Evolutionary conservation across 2,113 vertebrate species (phyloP).

Genomic region (Tyto alba): DNA sequence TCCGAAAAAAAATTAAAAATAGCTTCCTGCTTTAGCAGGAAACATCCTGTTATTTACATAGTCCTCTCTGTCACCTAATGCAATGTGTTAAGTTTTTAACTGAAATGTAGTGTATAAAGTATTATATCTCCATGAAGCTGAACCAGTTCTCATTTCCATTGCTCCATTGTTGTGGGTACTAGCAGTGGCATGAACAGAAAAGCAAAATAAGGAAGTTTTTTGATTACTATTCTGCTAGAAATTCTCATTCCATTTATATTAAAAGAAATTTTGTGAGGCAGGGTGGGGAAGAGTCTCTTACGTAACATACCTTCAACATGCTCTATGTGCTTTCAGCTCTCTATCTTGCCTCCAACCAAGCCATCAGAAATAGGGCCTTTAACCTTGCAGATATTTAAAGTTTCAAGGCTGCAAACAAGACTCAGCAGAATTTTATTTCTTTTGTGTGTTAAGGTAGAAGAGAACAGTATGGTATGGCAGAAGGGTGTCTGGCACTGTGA

Average conservation of each 20-base stretch:
- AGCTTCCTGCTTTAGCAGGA: conserved; percentile 53
- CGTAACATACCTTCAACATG: neutral
- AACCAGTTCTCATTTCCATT: neutral
- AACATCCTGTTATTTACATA: conserved; percentile 61
- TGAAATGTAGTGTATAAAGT: neutral
- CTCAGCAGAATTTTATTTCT: neutral
- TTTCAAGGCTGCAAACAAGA: neutral
- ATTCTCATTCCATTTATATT: neutral
- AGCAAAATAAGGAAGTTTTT: neutral
- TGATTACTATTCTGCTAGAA: neutral
- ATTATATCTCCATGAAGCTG: neutral
- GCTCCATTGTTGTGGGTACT: neutral
- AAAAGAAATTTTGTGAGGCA: neutral
- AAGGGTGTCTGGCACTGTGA: neutral
- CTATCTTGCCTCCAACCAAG: neutral
- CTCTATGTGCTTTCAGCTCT: neutral
- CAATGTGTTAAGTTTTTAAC: conserved; percentile 8
- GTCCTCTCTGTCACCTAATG: conserved; percentile 2
- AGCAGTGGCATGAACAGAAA: neutral
- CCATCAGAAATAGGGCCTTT: neutral
- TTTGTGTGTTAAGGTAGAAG: neutral
- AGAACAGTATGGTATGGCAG: neutral
- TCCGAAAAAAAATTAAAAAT: conserved; percentile 27
- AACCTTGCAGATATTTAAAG: neutral
- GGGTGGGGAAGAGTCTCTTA: neutral